Base-by-base conservation (phyloP, 2,113 vertebrate species). In the Ophthalmolycus amberensis region DNA sequence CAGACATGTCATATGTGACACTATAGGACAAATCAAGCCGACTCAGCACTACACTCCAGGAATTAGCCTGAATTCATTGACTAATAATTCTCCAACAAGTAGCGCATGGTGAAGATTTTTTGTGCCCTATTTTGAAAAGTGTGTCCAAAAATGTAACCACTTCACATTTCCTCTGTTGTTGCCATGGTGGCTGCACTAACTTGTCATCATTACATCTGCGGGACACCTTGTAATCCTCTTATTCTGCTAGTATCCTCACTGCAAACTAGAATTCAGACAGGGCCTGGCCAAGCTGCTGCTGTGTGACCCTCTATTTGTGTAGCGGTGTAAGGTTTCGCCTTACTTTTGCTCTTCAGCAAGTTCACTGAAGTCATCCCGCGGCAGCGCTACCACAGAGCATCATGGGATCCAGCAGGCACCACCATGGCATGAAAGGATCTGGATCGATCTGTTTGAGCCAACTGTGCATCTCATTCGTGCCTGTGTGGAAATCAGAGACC, bases 41-140 rank as follows among this genome's bases (percentile, higher is more conserved):
- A 71, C 70, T 88, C 83, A 72, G 80, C 79, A 79, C n/a, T 59
- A 59, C 68, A 68, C 79, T 80, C 48, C 76, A 34, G 32, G 76
- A 75, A 87, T 83, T 50, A 59, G 56, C 56, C 72, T 82, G 63
- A 69, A 90, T 80, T 86, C 59, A 82, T 44, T 65, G 38, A 83
- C 50, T 29, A 62, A 86, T 87, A 32, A 83, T 90, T 84, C 62
- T 75, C 40, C 32, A 79, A 72, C 46, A 83, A 50, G 58, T 82
- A 75, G 80, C 54, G 80, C 80, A 76, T 63, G 25, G 56, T 65
- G 83, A 65, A 75, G 79, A 58, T 68, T 77, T 82, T 86, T 77
- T 79, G 25, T 85, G 84, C 50, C 86, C 83, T 83, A 81, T 68
- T 90, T 89, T 89, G 80, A 77, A 58, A 78, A 89, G 64, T 68